Percentiles rank a stretch among this genome's conserved stretches.
These are phyloP conservation scores for Desmodus rotundus DNA, from an alignment of 2,113 vertebrate genomes.

Conservation along the genomic window DNA sequence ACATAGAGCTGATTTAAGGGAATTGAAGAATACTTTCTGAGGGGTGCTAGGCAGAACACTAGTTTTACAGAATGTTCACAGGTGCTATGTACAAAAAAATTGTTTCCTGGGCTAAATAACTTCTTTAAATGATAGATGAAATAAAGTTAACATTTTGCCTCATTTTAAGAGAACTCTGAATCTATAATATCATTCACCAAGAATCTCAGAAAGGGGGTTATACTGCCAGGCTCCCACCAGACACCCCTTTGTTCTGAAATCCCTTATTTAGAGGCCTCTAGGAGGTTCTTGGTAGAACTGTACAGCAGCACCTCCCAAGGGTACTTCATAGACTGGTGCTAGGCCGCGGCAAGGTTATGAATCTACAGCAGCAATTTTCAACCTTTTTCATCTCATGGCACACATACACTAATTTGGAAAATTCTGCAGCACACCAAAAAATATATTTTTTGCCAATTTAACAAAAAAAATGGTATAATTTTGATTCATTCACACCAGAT, in stretches of 20 bases:
- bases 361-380: not conserved
- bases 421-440: not conserved
- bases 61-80: not conserved
- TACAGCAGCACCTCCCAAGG: not conserved
- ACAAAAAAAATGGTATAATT: not conserved
- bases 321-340: not conserved
- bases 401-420: not conserved
- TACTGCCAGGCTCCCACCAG: not conserved
- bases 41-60: not conserved
- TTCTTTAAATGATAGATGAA: not conserved
- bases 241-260: not conserved
- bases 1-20: not conserved
- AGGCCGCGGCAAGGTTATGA: fast-evolving
- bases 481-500: not conserved
- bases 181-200: not conserved
- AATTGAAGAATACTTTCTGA: not conserved
- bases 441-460: not conserved
- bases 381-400: not conserved
- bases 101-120: not conserved
- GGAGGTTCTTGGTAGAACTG: not conserved
- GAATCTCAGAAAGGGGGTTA: not conserved
- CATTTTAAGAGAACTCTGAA: not conserved
- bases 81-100: not conserved
- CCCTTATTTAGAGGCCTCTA: not conserved
- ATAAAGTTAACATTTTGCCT: not conserved